Evolutionary conservation across 2,797 vertebrate genomes (phyloP).

Genomic region (Chaetodon trifasciatus): DNA sequence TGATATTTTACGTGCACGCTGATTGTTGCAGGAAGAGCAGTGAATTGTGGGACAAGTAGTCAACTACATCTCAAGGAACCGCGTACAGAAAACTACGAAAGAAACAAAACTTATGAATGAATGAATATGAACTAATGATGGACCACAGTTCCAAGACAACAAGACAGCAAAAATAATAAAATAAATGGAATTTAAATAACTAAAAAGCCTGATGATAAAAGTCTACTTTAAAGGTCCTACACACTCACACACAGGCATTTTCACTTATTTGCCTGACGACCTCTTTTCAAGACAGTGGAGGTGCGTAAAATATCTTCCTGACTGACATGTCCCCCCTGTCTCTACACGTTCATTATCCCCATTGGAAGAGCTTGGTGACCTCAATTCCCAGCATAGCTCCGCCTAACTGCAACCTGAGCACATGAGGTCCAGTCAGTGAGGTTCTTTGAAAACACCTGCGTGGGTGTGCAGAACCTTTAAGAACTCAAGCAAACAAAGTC

Average conservation of each 20-base stretch:
- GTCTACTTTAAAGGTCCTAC: no score
- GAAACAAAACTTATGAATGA: no score
- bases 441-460: background rate
- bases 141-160: no score
- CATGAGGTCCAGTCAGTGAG: background rate
- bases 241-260: no score
- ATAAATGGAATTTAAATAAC: background rate
- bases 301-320: background rate
- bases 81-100: no score
- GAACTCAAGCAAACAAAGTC: background rate
- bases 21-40: constrained; percentile 30
- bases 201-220: background rate
- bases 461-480: background rate
- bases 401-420: background rate
- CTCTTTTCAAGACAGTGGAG: background rate
- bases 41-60: constrained; percentile 41
- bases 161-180: no score
- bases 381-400: background rate
- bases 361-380: background rate
- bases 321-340: background rate
- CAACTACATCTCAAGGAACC: background rate
- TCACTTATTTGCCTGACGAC: background rate
- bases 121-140: no score
- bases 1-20: background rate
- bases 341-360: background rate